phyloP scores from a whole-genome alignment of 2,888 invertebrate species.

The Eristalinus sepulchralis region DNA sequence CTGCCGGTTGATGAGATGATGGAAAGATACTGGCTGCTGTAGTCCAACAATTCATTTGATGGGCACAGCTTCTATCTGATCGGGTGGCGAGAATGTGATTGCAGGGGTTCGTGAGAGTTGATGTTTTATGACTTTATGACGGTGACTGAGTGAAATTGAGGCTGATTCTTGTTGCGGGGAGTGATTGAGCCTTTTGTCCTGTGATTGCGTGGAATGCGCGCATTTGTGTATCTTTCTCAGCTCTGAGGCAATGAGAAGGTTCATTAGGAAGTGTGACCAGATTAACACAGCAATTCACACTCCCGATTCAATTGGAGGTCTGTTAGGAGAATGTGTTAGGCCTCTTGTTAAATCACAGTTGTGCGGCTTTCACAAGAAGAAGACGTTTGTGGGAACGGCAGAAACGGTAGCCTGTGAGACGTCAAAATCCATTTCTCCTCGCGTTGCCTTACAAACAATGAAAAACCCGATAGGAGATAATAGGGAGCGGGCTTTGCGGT shows the following conservation, averaged over 20 bases:
- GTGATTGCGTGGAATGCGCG: too few species aligned
- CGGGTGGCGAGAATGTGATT: not conserved
- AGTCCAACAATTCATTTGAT: not conserved
- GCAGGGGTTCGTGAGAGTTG: not conserved
- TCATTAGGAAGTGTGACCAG: not conserved
- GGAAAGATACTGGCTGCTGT: not conserved
- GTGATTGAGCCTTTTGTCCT: not conserved
- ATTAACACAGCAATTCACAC: not conserved
- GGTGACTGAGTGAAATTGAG: not conserved
- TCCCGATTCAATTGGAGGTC: not conserved
- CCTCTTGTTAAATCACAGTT: too few species aligned
- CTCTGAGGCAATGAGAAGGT: not conserved
- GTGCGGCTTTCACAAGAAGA: too few species aligned
- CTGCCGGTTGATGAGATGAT: not conserved
- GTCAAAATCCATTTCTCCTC: too few species aligned
- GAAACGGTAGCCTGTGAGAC: too few species aligned
- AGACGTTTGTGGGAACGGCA: too few species aligned
- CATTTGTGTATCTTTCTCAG: too few species aligned
- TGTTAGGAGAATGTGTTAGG: not conserved
- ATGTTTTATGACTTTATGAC: not conserved
- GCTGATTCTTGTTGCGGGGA: not conserved
- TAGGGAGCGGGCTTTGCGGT: too few species aligned
- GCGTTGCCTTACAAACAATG: too few species aligned
- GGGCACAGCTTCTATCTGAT: not conserved
- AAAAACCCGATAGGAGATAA: too few species aligned